Evolutionary conservation across 2,888 invertebrate genomes (phyloP).

Genomic region (Pyrochroa serraticornis): DNA sequence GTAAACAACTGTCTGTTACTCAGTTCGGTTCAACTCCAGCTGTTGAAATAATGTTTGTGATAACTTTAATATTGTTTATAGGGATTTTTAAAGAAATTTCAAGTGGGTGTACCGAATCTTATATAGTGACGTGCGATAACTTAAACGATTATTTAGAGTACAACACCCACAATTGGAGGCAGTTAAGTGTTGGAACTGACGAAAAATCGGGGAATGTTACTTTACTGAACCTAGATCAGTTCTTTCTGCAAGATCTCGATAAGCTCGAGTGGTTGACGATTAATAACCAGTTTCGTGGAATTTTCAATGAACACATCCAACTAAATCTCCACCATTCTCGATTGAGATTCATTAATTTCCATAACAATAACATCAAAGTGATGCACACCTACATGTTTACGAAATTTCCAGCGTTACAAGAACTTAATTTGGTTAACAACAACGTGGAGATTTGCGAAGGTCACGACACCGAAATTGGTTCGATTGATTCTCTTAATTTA

Average conservation of each 20-base stretch:
- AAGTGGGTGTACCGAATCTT: background rate
- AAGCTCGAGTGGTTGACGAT: background rate
- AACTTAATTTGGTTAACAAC: background rate
- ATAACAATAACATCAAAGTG: slow-evolving; percentile 1
- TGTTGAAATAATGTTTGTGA: background rate
- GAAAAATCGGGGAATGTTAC: background rate
- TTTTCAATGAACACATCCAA: background rate
- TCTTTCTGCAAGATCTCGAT: background rate
- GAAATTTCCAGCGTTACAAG: background rate
- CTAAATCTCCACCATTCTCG: background rate
- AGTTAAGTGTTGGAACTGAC: background rate
- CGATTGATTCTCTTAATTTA: background rate
- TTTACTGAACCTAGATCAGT: background rate
- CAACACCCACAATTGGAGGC: background rate
- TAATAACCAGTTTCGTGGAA: background rate
- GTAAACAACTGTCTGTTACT: too few species aligned
- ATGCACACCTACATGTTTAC: background rate
- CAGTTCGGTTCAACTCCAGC: too few species aligned
- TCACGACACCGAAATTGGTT: background rate
- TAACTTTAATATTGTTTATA: background rate
- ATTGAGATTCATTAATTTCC: slow-evolving; percentile 4
- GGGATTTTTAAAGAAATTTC: background rate
- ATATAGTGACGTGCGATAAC: background rate
- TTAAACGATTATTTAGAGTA: slow-evolving; percentile 3
- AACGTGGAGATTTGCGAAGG: background rate